A percentile compares a stretch with the other conserved stretches of the same genome.
These are phyloP conservation scores for Pocillopora grandis DNA, from an alignment of 92 coral and sea anemone species.

Conservation along the genomic window DNA sequence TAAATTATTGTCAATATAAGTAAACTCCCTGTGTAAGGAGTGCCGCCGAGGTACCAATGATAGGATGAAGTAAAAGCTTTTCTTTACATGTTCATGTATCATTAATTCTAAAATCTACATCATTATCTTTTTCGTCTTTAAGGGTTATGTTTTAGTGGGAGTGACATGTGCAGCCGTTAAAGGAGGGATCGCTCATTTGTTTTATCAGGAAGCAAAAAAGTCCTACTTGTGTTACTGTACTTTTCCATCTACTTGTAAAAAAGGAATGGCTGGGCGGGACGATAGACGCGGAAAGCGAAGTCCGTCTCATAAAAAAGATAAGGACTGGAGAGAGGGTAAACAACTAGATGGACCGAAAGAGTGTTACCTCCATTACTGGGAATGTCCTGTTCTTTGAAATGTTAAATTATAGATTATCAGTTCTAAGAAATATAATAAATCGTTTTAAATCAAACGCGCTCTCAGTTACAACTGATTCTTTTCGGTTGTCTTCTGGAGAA, in stretches of 20 bases:
- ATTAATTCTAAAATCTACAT: neutral
- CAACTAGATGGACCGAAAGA: neutral
- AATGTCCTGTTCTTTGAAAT: conserved; percentile 18
- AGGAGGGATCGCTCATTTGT: conserved; percentile 11
- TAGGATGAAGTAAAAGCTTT: no score
- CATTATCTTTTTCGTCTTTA: neutral
- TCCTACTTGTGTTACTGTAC: neutral
- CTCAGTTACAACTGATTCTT: no score
- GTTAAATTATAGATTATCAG: neutral
- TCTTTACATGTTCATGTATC: neutral
- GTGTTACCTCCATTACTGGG: conserved; percentile 32
- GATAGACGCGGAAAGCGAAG: neutral
- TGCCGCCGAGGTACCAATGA: no score
- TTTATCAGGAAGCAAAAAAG: neutral
- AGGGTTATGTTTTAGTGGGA: conserved; percentile 29
- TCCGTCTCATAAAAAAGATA: neutral
- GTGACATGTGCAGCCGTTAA: conserved; percentile 19
- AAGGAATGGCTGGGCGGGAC: neutral
- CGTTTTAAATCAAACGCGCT: no score
- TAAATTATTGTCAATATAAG: no score
- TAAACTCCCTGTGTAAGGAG: no score
- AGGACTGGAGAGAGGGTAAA: neutral
- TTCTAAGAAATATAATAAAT: no score
- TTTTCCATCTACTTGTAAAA: neutral
- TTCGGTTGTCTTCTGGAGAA: no score